A percentile compares a stretch with the other conserved stretches of the same genome.
phyloP scores from a whole-genome alignment of 2,888 invertebrate species.

The Lasioglossum marginatum region DNA sequence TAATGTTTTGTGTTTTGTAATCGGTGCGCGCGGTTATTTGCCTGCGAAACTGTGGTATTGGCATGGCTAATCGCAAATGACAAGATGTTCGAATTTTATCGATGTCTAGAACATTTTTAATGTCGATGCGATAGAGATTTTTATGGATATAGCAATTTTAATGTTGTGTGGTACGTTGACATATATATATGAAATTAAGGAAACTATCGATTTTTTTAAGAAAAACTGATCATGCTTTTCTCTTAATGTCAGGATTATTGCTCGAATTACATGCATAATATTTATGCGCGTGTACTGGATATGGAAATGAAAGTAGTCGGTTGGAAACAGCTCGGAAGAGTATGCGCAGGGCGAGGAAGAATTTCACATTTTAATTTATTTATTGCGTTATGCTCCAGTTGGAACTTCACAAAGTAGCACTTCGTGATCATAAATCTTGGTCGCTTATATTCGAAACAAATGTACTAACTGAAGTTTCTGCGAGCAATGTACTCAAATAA shows the following conservation, averaged over 20 bases:
- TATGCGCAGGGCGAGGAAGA: background rate
- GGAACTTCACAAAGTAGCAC: background rate
- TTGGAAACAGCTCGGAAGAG: background rate
- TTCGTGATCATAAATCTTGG: background rate
- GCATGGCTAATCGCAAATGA: background rate
- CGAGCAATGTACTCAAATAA: background rate
- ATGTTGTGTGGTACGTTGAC: background rate
- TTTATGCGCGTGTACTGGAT: background rate
- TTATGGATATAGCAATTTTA: background rate
- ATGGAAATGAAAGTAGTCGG: background rate
- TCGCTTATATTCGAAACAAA: background rate
- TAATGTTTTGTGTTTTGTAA: background rate
- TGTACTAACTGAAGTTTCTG: conserved; percentile 1
- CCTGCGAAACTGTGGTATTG: background rate
- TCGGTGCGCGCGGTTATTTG: background rate
- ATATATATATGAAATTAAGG: background rate
- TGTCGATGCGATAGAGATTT: background rate
- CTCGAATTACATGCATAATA: background rate
- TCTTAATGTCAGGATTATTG: background rate
- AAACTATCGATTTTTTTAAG: background rate
- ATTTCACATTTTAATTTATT: conserved; percentile 8
- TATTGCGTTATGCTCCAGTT: conserved; percentile 4
- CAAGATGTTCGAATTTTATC: background rate
- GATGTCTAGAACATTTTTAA: background rate
- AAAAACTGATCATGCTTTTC: background rate